These are phyloP conservation scores for Dorcus hopei DNA, from an alignment of 2,888 invertebrate genomes.

Conservation along the genomic window DNA sequence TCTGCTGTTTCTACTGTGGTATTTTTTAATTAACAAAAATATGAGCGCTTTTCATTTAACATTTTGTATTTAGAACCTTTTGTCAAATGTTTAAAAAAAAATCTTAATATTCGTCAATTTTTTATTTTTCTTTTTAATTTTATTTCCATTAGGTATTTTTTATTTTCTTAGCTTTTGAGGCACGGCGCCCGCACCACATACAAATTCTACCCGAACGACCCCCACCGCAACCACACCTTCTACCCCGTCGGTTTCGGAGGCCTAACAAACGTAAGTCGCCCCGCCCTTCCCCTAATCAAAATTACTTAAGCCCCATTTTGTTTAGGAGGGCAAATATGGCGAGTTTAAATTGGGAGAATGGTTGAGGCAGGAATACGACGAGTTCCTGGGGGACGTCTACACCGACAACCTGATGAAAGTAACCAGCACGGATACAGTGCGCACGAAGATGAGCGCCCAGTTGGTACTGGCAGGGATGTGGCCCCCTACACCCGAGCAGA, in stretches of 20 bases:
- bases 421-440: slow-evolving; percentile 65
- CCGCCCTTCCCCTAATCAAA: too few relatives aligned
- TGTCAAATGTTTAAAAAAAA: too few relatives aligned
- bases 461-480: slow-evolving; percentile 67
- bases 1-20: too few relatives aligned
- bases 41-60: too few relatives aligned
- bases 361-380: slow-evolving; percentile 59
- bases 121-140: too few relatives aligned
- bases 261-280: slow-evolving; percentile 62
- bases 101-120: too few relatives aligned
- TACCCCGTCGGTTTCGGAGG: slow-evolving; percentile 74
- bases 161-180: slow-evolving; percentile 61
- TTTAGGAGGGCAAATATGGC: slow-evolving; percentile 39
- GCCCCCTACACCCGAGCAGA: slow-evolving; percentile 55
- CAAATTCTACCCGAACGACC: slow-evolving; percentile 66
- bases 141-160: neutral
- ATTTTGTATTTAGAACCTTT: too few relatives aligned
- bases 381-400: slow-evolving; percentile 58
- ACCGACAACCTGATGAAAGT: slow-evolving; percentile 56
- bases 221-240: slow-evolving; percentile 58
- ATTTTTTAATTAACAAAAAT: too few relatives aligned
- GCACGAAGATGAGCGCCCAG: slow-evolving; percentile 70
- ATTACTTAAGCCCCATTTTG: neutral
- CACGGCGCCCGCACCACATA: slow-evolving; percentile 76
- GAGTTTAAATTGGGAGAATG: slow-evolving; percentile 61